Evolutionary conservation across 2,888 invertebrate species (phyloP).

Genomic region (Heliconius cydno): DNA sequence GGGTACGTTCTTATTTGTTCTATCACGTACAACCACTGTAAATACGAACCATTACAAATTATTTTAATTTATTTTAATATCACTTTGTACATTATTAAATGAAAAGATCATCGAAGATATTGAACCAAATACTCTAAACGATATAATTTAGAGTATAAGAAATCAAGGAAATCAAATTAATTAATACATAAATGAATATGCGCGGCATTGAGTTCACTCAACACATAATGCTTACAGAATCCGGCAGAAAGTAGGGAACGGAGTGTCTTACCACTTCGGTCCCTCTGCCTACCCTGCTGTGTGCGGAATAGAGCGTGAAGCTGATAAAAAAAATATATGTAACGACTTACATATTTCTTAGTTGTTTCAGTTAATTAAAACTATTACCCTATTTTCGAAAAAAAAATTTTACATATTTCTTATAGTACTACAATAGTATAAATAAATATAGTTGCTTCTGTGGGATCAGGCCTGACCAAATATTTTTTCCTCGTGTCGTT

Average conservation of each 20-base stretch:
- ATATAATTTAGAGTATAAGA: not conserved
- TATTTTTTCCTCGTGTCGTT: conserved; percentile 62
- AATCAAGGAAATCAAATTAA: no score
- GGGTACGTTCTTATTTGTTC: conserved; percentile 36
- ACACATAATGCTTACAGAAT: no score
- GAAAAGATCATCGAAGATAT: not conserved
- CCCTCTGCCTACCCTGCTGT: no score
- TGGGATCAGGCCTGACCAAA: conserved; percentile 51
- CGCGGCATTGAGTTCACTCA: no score
- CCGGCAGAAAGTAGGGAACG: no score
- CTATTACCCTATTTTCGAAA: not conserved
- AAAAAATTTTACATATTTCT: not conserved
- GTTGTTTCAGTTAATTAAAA: not conserved
- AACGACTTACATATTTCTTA: not conserved
- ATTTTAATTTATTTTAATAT: not conserved
- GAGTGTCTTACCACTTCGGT: no score
- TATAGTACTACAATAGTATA: not conserved
- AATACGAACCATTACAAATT: not conserved
- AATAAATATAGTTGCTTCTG: conserved; percentile 4
- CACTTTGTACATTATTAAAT: not conserved
- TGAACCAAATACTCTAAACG: not conserved
- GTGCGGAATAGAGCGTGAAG: no score
- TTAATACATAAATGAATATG: no score
- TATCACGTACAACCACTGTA: conserved; percentile 5
- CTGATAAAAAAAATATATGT: not conserved